These are phyloP conservation scores for Trachurus trachurus DNA, from an alignment of 2,797 vertebrate genomes.

Conservation along the genomic window DNA sequence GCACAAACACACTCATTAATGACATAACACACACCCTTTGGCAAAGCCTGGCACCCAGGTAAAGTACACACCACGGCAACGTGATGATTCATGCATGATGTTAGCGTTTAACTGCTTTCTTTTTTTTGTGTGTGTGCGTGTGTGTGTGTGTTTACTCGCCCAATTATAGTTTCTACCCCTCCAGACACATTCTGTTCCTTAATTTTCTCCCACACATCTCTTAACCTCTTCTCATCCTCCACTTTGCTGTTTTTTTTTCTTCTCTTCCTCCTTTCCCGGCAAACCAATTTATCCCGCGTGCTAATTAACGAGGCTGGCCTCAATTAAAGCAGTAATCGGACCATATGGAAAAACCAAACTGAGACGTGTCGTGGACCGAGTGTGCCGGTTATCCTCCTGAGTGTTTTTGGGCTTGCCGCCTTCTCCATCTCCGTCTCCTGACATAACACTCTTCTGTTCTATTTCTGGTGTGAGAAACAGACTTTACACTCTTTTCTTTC, in stretches of 20 bases:
- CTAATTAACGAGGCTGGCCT: slow-evolving; percentile 75
- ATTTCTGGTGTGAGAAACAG: neutral
- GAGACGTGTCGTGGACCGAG: slow-evolving; percentile 18
- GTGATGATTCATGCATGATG: slow-evolving; percentile 40
- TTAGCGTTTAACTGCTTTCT: slow-evolving; percentile 33
- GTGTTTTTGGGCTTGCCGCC: neutral
- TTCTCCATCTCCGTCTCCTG: neutral
- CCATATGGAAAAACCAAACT: slow-evolving; percentile 49
- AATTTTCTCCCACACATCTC: slow-evolving; percentile 45
- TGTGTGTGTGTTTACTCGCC: slow-evolving; percentile 42
- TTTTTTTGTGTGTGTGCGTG: neutral
- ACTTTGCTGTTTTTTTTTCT: slow-evolving; percentile 46
- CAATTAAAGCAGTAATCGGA: slow-evolving; percentile 73
- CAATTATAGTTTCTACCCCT: slow-evolving; percentile 54
- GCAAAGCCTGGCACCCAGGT: slow-evolving; percentile 42
- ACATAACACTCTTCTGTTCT: neutral
- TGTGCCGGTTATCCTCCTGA: slow-evolving; percentile 16
- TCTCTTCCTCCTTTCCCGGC: slow-evolving; percentile 35
- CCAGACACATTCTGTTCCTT: slow-evolving; percentile 45
- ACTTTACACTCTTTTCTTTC: neutral
- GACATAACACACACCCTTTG: slow-evolving; percentile 26
- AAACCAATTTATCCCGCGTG: slow-evolving; percentile 59
- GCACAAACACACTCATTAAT: slow-evolving; percentile 15
- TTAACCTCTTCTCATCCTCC: slow-evolving; percentile 42
- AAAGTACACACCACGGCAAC: slow-evolving; percentile 32